Base-by-base conservation (phyloP, 1,140 invertebrate species). In the Teleopsis dalmanni region DNA sequence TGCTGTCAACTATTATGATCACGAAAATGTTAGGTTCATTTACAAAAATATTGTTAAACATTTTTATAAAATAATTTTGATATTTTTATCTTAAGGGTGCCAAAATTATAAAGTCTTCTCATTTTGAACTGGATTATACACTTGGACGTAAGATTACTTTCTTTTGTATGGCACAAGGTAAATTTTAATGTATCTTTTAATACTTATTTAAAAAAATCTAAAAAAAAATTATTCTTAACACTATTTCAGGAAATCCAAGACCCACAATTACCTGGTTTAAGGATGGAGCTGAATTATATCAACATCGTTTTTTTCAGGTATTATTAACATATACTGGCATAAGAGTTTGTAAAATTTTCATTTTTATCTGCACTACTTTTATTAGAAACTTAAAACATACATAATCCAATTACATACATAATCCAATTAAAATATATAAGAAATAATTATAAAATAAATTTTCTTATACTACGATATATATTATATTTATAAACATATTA, bases 251-350 rank as follows among this genome's bases (percentile, higher is more conserved):
- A n/a, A 65, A 79, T 45, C 91, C 90, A 7, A 73, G 87, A 37
- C 88, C 88, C 0, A 85, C 88, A 29, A 91, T 93, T 29, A 92
- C 88, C 10, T 93, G 90, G 90, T 92, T 88, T 58, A 94, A 94
- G 70, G 90, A 94, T 73, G 89, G 89, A 18, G 81, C 84, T 16
- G 90, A 94, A 71, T 82, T 95, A 51, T 91, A 90, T 57, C 81
- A 83, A 8, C 90, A 94, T 75, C 78, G 83, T 27, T 91, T 91
- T 71, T 74, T 93, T 55, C 88, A 93, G 71, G 91, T 93, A 43
- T 14, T 22, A 18, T n/a, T n/a, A n/a, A 19, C 7, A 18, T 36
- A 18, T 13, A 36, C 2, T 19, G 4, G 5, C 5, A 36, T 18
- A 36, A 6, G 16, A 18, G 8, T 35, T 36, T 36, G 16, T 14